Percentiles rank a stretch among this genome's conserved stretches.
These are phyloP conservation scores for Spea bombifrons DNA, from an alignment of 2,113 vertebrate genomes.

Conservation along the genomic window DNA sequence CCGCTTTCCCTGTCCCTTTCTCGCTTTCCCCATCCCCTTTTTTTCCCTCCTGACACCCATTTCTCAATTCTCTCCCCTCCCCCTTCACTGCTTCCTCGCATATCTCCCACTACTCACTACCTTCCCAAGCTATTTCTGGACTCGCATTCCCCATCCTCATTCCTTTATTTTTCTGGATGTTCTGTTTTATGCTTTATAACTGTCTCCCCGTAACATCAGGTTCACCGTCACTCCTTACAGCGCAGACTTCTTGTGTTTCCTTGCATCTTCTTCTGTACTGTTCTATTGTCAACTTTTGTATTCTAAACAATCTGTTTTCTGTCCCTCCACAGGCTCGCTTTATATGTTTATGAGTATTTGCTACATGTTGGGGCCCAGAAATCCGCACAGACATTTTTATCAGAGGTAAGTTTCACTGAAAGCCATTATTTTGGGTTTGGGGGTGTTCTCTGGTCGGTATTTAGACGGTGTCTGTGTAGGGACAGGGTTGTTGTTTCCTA, in stretches of 20 bases:
- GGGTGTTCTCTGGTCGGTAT: too few species aligned
- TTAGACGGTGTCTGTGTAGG: too few species aligned
- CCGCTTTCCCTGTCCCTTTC: neutral
- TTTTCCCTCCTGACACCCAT: neutral
- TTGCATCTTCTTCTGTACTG: neutral
- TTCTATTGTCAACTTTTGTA: slow-evolving; percentile 11
- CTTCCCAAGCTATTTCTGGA: neutral
- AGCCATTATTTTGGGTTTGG: neutral
- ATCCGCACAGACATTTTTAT: slow-evolving; percentile 96
- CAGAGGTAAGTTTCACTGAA: slow-evolving; percentile 76
- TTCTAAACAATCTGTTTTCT: too few species aligned
- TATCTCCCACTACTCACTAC: too few species aligned
- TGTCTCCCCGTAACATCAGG: neutral
- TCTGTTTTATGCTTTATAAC: neutral
- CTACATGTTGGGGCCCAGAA: slow-evolving; percentile 96
- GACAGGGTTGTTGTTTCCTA: too few species aligned
- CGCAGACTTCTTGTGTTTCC: neutral
- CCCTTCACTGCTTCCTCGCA: neutral
- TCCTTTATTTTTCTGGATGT: neutral
- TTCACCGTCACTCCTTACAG: too few species aligned
- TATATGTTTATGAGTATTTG: slow-evolving; percentile 96
- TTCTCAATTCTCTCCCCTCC: slow-evolving; percentile 24
- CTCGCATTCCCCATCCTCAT: neutral
- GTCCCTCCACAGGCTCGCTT: slow-evolving; percentile 74
- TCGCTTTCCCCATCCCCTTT: neutral